Base-by-base conservation (phyloP, 2,888 invertebrate species). In the Drosophila robusta region DNA sequence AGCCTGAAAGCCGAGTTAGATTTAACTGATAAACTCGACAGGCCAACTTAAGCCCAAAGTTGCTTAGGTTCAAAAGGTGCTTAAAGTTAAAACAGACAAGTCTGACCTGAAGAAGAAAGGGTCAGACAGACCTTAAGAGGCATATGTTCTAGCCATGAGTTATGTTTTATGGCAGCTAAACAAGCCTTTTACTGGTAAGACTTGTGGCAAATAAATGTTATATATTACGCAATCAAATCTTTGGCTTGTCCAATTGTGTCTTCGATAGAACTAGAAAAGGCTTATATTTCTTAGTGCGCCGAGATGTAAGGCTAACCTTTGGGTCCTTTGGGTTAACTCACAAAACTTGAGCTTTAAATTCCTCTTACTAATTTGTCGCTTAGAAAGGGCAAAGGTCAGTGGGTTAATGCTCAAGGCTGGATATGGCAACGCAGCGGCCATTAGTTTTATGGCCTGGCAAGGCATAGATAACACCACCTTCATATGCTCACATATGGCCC, bases 401-500 rank as follows among this genome's bases (percentile, higher is more conserved):
- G 29, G 34, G 54, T 38, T 29, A 45, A 57, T 42, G 44, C 46
- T 42, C 46, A 70, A 61, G 42, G 46, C 41, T 32, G 18, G 18
- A 24, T 41, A 18, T 32, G 32, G 11, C 39, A 36, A 16, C 42
- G 41, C 38, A 52, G 60, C 69, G 67, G 65, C 72, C 81, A 78
- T 82, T 82, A 70, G 65, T 58, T 65, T 78, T 72, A 84, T 78
- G 65, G 70, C 66, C 78, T 52, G 47, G 29, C 60, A 2, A 34
- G 50, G 61, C 56, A 56, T 46, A 67, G 67, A 70, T 67, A 75
- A 51, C 41, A 67, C 39, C 62, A 69, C 75, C 75, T 77, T 73
- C 62, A 52, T 49, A 75, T 68, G 65, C 49, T 22, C 66, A 63
- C 88, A 79, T 74, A 71, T 82, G 86, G 51, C 41, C 51, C 3